These are phyloP conservation scores for Tenthredo livida DNA, from an alignment of 2,888 invertebrate genomes.

Conservation along the genomic window DNA sequence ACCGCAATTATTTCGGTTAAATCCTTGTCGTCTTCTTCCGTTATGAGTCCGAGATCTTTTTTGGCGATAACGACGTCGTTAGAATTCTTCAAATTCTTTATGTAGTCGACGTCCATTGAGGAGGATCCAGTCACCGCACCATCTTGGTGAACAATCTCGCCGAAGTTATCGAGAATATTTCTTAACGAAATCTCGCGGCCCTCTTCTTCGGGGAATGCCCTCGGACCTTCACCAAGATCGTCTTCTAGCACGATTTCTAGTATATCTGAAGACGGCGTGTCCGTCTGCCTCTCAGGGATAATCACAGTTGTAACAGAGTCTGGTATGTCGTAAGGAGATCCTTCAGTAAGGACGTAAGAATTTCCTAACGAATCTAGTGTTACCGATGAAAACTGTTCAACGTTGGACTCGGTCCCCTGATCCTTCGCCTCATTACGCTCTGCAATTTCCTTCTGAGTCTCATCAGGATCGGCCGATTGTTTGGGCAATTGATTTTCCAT, in stretches of 20 bases:
- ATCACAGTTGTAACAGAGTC: conserved; percentile 74
- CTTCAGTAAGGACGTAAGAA: conserved; percentile 72
- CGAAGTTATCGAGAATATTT: conserved; percentile 61
- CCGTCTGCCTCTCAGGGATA: conserved; percentile 66
- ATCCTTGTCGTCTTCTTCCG: conserved; percentile 69
- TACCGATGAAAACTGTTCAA: conserved; percentile 4
- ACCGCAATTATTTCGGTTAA: conserved; percentile 37
- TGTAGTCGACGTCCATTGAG: conserved; percentile 61
- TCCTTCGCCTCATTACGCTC: background rate
- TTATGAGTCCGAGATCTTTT: conserved; percentile 70
- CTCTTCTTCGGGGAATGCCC: background rate
- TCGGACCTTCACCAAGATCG: background rate
- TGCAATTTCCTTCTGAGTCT: background rate
- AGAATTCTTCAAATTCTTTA: conserved; percentile 59
- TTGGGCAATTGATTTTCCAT: conserved; percentile 21
- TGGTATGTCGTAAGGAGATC: conserved; percentile 73
- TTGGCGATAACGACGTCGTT: conserved; percentile 62
- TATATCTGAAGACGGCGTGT: conserved; percentile 57
- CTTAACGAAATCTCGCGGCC: background rate
- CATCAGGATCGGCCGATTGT: conserved; percentile 15
- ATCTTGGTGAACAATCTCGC: conserved; percentile 63
- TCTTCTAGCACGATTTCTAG: conserved; percentile 55
- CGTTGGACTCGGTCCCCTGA: background rate
- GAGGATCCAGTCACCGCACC: background rate
- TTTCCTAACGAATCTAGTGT: conserved; percentile 35